phyloP scores from a whole-genome alignment of 2,888 invertebrate species.

The Cerastis rubricosa region DNA sequence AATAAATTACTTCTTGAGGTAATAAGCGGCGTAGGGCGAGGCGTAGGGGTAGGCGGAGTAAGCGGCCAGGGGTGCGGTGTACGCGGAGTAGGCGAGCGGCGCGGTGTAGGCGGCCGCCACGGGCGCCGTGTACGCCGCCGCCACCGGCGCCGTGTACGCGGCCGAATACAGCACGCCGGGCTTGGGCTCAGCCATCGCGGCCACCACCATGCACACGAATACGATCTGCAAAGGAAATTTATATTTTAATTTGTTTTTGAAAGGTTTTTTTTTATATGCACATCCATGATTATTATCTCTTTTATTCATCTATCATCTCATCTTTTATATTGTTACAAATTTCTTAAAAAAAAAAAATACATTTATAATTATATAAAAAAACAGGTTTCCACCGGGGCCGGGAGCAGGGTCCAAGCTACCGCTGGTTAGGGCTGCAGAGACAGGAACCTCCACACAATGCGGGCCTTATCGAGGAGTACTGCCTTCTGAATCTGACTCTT shows the following conservation, averaged over 20 bases:
- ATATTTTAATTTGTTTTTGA: background rate
- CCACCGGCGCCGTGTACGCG: conserved; percentile 74
- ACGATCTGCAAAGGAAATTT: conserved; percentile 72
- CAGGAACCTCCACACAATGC: no score
- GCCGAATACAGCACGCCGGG: conserved; percentile 73
- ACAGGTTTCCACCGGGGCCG: no score
- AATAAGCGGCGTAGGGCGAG: conserved; percentile 67
- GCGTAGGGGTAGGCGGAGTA: conserved; percentile 77
- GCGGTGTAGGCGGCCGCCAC: conserved; percentile 76
- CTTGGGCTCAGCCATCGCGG: conserved; percentile 66
- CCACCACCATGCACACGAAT: conserved; percentile 80
- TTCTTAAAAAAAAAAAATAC: no score
- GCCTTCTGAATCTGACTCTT: no score
- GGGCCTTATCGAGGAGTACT: no score
- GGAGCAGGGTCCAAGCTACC: no score
- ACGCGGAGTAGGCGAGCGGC: conserved; percentile 79
- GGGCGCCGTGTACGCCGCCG: conserved; percentile 76
- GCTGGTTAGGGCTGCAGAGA: no score
- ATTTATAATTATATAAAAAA: no score
- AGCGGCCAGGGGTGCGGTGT: conserved; percentile 73
- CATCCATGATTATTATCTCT: no score
- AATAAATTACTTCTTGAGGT: conserved; percentile 49
- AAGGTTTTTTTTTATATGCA: background rate
- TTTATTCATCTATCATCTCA: no score
- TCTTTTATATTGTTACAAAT: no score